phyloP scores from a whole-genome alignment of 2,113 vertebrate species.

The Pantherophis guttatus region DNA sequence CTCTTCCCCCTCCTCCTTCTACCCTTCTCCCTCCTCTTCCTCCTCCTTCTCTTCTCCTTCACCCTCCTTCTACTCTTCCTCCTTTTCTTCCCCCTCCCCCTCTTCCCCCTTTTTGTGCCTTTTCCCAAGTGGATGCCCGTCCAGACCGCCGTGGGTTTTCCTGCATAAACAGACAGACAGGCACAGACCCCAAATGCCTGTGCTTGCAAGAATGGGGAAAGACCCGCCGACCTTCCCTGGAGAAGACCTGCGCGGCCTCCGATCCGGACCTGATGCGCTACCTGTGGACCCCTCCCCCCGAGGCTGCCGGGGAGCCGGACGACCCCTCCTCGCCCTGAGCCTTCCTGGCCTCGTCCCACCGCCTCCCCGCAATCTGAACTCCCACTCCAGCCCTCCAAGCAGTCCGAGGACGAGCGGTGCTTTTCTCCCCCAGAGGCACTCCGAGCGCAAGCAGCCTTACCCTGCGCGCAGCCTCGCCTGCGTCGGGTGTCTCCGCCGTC shows the following conservation, averaged over 20 bases:
- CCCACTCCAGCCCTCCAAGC: not conserved
- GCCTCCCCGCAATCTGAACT: not conserved
- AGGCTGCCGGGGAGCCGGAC: not conserved
- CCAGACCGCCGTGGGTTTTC: not conserved
- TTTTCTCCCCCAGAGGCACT: not conserved
- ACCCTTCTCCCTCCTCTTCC: no score
- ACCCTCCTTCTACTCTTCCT: no score
- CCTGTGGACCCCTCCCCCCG: no score
- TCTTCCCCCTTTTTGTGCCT: no score
- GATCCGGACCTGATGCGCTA: not conserved
- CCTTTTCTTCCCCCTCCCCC: no score
- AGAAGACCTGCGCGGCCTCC: not conserved
- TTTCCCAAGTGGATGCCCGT: no score
- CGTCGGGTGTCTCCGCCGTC: not conserved
- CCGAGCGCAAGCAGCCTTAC: not conserved
- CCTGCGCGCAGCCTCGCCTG: not conserved
- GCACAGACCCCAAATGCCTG: not conserved
- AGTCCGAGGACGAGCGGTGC: not conserved
- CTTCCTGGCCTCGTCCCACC: not conserved
- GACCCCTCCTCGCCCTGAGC: not conserved
- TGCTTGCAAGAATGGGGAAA: not conserved
- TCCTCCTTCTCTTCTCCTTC: no score
- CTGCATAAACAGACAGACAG: not conserved
- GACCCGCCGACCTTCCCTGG: not conserved
- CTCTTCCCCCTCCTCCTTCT: fast-evolving